Conservation (phyloP, 2,113 vertebrate genomes). For the Gasterosteus nipponicus region DNA sequence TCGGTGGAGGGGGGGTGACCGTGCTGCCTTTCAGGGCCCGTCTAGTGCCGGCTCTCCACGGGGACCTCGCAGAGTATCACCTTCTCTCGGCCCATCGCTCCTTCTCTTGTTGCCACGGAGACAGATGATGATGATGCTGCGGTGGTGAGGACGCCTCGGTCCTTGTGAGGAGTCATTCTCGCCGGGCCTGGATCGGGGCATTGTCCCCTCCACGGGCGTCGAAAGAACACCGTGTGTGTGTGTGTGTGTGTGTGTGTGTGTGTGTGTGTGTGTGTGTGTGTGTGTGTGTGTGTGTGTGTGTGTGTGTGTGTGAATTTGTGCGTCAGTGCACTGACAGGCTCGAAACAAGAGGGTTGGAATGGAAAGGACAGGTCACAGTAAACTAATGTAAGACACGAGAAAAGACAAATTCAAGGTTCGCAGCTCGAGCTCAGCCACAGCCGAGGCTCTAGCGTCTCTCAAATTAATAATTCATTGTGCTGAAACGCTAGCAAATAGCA, state of each 20-base stretch:
- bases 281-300: background rate
- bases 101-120: constrained; percentile 59
- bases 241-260: constrained; percentile 3
- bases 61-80: constrained; percentile 34
- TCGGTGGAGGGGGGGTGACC: constrained; percentile 48
- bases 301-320: constrained; percentile 14
- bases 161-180: constrained; percentile 30
- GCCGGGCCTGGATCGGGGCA: constrained; percentile 19
- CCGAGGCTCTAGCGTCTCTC: constrained; percentile 56
- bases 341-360: constrained; percentile 20
- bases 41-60: constrained; percentile 27
- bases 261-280: background rate
- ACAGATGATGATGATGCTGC: constrained; percentile 35
- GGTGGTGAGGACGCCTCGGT: constrained; percentile 16
- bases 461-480: constrained; percentile 64
- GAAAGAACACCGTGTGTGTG: background rate
- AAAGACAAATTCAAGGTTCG: constrained; percentile 51
- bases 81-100: constrained; percentile 25
- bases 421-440: constrained; percentile 42
- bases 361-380: constrained; percentile 9
- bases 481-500: constrained; percentile 59
- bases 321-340: constrained; percentile 16
- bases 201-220: constrained; percentile 18
- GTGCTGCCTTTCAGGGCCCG: constrained; percentile 26
- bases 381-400: constrained; percentile 16